Evolutionary conservation across 2,113 vertebrate species (phyloP).

Genomic region (human (Homo sapiens)): DNA sequence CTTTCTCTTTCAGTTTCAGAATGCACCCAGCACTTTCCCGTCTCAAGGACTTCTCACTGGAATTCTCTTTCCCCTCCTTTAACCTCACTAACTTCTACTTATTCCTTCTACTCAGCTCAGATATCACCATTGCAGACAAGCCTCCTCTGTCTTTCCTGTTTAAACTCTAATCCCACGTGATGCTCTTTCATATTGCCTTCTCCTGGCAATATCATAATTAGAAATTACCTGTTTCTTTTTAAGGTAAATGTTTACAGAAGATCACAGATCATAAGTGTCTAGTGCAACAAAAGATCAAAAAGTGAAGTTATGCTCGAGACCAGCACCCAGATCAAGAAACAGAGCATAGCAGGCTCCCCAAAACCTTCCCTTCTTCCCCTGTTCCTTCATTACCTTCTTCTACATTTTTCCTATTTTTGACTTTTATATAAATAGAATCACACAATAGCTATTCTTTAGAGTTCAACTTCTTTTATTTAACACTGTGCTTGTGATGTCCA

Average conservation of each 20-base stretch:
- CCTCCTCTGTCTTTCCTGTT: neutral
- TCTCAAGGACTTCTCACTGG: neutral
- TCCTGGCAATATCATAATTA: neutral
- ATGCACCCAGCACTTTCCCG: rapidly evolving
- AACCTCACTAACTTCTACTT: neutral
- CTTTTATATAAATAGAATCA: neutral
- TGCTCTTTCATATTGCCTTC: neutral
- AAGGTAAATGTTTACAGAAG: neutral
- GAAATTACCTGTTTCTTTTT: neutral
- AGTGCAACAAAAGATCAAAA: neutral
- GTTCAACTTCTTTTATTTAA: neutral
- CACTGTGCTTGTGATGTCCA: neutral
- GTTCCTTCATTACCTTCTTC: neutral
- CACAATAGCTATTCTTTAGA: neutral
- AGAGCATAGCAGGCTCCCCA: neutral
- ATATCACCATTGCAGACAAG: neutral
- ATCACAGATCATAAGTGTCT: neutral
- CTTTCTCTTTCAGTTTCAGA: neutral
- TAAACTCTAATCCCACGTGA: neutral
- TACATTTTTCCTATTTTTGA: neutral
- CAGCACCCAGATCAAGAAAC: neutral
- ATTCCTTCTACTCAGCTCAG: neutral
- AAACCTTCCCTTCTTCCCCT: neutral
- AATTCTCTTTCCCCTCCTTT: neutral
- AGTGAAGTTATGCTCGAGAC: neutral